Evolutionary conservation across 2,113 vertebrate genomes (phyloP), one percentile per base, ranked within the genome.

Genomic region (Columba janthina): DNA sequence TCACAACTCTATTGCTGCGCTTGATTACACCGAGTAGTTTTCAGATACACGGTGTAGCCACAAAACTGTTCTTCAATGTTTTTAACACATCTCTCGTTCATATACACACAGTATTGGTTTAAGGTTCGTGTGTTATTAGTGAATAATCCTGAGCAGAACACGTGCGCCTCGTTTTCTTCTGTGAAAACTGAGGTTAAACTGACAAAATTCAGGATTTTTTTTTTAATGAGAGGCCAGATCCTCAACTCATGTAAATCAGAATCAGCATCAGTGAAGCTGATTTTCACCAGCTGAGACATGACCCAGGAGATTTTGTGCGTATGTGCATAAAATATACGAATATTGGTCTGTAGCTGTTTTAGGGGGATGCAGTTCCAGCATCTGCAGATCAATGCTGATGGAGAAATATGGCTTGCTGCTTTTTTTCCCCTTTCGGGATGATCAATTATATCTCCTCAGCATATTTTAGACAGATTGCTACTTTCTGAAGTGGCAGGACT

Each of bases 81-180:
- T 80, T 7, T 5, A 9, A 3, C 7, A 10, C 3, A 40, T 4
- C 0, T 3, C 11, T 46, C 12, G 61, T 12, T 53, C 15, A 2
- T 34, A 0, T 2, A 7, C 66, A 9, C 10, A 1, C 15, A 7
- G 40, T 1, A 1, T 7, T 15, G 77, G 54, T 20, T 57, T 24
- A 8, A 12, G 78, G 10, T 9, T 31, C 24, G 0, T 0, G 6
- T 15, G 1, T 2, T 2, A 3, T 4, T 22, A 0, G n/a, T 2
- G 65, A 32, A 6, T 5, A 5, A 31, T 0, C 12, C 2, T 3
- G 28, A 25, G 56, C 60, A 10, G 40, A n/a, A 46, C 82, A 25
- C 56, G 0, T 0, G 5, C 4, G 83, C 29, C 73, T 28, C 0
- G 7, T 26, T 57, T 57, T 15, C 36, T 6, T 28, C 60, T 64